These are phyloP conservation scores for Petaurus breviceps DNA, from an alignment of 2,113 vertebrate genomes.

Conservation along the genomic window DNA sequence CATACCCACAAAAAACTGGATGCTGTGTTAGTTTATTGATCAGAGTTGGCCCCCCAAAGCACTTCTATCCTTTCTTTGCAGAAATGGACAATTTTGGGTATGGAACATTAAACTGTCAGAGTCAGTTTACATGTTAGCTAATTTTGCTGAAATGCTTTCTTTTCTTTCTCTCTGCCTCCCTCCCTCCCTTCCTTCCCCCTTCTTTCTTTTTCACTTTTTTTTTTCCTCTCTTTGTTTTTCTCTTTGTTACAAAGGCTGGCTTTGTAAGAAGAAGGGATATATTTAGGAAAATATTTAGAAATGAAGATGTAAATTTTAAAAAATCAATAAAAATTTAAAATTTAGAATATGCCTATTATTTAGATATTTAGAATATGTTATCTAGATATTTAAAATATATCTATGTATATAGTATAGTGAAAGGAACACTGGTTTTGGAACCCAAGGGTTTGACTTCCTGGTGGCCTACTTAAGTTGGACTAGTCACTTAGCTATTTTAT, in stretches of 20 bases:
- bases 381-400: too few species aligned
- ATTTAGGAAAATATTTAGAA: background rate
- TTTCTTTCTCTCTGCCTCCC: too few species aligned
- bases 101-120: background rate
- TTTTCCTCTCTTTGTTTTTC: background rate
- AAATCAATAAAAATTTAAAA: background rate
- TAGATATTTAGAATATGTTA: too few species aligned
- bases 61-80: background rate
- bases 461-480: background rate
- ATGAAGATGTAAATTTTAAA: background rate
- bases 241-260: background rate
- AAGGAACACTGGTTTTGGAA: background rate
- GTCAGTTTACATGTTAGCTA: background rate
- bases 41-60: background rate
- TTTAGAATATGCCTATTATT: background rate
- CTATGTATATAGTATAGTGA: background rate
- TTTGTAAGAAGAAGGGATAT: background rate
- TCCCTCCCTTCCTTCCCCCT: background rate
- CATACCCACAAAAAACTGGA: background rate
- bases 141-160: background rate
- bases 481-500: background rate
- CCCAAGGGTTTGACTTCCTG: background rate
- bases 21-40: background rate
- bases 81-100: background rate
- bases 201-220: too few species aligned